phyloP scores from a whole-genome alignment of 2,797 vertebrate species.

The Schizopygopsis pylzovi region DNA sequence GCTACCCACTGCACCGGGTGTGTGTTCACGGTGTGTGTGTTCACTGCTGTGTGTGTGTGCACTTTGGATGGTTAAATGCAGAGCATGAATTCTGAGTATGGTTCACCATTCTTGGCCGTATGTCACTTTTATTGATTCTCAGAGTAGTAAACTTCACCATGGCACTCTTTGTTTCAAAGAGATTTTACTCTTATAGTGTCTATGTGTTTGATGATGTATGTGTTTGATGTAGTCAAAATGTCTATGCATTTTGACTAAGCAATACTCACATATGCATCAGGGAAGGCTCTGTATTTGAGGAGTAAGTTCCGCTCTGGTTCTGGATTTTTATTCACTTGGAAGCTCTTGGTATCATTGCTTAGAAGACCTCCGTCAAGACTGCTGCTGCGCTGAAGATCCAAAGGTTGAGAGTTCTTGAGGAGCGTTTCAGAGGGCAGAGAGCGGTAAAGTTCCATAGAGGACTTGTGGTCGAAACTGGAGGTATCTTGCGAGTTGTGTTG shows the following conservation, averaged over 20 bases:
- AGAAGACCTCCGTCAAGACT: slow-evolving; percentile 58
- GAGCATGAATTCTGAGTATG: too few relatives aligned
- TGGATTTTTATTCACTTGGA: slow-evolving; percentile 56
- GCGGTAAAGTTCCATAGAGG: slow-evolving; percentile 45
- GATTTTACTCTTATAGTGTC: background rate
- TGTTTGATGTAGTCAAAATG: background rate
- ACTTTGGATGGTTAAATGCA: too few relatives aligned
- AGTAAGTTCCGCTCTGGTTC: slow-evolving; percentile 61
- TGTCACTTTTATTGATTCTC: background rate
- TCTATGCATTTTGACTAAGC: background rate
- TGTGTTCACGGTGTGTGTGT: too few relatives aligned
- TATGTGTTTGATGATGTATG: background rate
- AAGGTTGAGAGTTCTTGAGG: slow-evolving; percentile 49
- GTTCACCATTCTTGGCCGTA: too few relatives aligned
- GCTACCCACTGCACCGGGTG: too few relatives aligned
- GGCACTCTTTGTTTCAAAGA: background rate
- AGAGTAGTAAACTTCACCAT: background rate
- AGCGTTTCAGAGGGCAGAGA: slow-evolving; percentile 51
- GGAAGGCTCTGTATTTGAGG: slow-evolving; percentile 79
- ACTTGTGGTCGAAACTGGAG: slow-evolving; percentile 46
- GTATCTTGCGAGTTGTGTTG: slow-evolving; percentile 17
- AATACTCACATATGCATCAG: slow-evolving; percentile 83
- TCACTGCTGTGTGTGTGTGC: too few relatives aligned
- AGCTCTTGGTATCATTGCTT: slow-evolving; percentile 61
- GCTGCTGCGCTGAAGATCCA: slow-evolving; percentile 71